Evolutionary conservation across 2,888 invertebrate genomes (phyloP), one percentile per base, ranked within the genome.

Genomic region (Phyto melanocephala): DNA sequence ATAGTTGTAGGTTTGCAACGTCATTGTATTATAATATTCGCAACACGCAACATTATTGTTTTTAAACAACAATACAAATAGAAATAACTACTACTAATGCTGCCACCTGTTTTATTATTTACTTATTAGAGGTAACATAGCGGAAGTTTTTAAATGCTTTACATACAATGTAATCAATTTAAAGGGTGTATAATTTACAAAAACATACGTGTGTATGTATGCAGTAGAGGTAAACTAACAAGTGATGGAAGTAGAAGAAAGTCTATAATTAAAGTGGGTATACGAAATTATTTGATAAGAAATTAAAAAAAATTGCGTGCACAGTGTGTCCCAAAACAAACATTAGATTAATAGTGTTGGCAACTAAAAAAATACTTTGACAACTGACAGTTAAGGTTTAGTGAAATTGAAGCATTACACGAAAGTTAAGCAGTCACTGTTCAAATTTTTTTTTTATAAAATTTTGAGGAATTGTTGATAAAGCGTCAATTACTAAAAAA

Each of bases 1-100:
- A 58, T 75, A 54, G 22, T 65, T 54, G 37, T 8, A 17, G 35
- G 42, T 17, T 81, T 81, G 84, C 83, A 68, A 33, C 24, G 80
- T 83, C 81, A 83, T 81, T 81, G 50, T 33, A 58, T 71, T 28
- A 5, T 63, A 58, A 67, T 65, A 56, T 74, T 84, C 56, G n/a
- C n/a, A n/a, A 50, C 80, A 81, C 80, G 81, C 81, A 74, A 80
- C 33, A 45, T 79, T 70, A 42, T 67, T 70, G 10, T 58, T 50
- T 20, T 20, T 35, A 13, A 28, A 58, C 47, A 7, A 28, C 28
- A 28, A 28, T 2, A 15, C 1, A 2, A 17, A 28, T 20, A 20
- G 13, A 13, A n/a, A 20, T 13, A 8, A 11, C 24, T 15, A 52
- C 20, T 17, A 37, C 10, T 47, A 71, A 60, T 37, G 58, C 22